phyloP scores from a whole-genome alignment of 2,113 vertebrate species.

The Gracilinanus agilis region DNA sequence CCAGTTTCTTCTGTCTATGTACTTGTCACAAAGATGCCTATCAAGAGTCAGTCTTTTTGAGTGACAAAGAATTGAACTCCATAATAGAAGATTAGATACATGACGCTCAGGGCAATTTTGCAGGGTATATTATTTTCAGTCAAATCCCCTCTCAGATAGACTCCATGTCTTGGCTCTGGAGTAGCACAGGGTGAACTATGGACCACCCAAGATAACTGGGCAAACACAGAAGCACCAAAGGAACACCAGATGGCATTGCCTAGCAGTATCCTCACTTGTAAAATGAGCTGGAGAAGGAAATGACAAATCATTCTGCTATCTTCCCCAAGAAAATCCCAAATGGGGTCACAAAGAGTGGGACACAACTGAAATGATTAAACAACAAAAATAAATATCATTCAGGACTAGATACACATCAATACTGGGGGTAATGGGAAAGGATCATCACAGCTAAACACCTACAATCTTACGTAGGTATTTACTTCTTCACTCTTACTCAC shows the following conservation, averaged over 20 bases:
- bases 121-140: neutral
- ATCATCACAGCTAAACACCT: neutral
- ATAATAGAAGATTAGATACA: neutral
- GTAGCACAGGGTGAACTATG: neutral
- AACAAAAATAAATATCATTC: neutral
- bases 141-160: neutral
- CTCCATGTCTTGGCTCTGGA: neutral
- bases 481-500: neutral
- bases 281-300: neutral
- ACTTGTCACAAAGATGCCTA: neutral
- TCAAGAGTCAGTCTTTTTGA: neutral
- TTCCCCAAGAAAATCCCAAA: neutral
- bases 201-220: neutral
- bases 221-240: neutral
- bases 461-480: neutral
- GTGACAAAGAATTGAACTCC: neutral
- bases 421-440: neutral
- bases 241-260: neutral
- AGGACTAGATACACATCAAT: neutral
- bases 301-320: neutral
- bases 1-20: neutral
- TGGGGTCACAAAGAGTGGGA: neutral
- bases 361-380: neutral
- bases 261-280: neutral
- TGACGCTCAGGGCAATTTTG: neutral